Evolutionary conservation across 2,113 vertebrate species (phyloP).

Genomic region (Xenopus tropicalis): DNA sequence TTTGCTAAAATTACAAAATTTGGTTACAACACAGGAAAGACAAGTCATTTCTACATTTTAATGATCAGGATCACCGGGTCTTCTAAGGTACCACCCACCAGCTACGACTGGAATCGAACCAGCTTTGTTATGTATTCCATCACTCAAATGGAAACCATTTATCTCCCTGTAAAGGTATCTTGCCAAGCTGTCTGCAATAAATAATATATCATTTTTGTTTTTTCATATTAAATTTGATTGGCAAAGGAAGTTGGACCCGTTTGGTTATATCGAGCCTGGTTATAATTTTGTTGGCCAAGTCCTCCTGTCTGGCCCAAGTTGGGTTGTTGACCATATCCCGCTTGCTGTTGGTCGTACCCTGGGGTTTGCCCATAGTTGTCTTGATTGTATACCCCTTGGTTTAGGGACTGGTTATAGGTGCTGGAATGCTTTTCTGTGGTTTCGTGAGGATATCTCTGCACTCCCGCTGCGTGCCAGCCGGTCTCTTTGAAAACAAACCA

Average conservation of each 20-base stretch:
- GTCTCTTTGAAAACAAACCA: conserved; percentile 99
- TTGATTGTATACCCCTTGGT: conserved; percentile 78
- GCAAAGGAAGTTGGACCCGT: conserved; percentile 79
- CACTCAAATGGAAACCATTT: conserved; percentile 56
- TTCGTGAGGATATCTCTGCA: conserved; percentile 66
- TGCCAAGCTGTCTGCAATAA: conserved; percentile 48
- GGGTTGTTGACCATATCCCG: conserved; percentile 63
- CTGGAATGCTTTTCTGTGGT: conserved; percentile 79
- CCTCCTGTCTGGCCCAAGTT: conserved; percentile 80
- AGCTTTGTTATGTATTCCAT: conserved; percentile 9
- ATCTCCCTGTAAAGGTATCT: conserved; percentile 46
- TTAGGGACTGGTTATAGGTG: conserved; percentile 73
- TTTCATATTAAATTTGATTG: conserved; percentile 79
- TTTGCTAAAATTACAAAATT: conserved; percentile 28
- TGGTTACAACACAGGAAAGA: conserved; percentile 29
- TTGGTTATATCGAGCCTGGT: conserved; percentile 58
- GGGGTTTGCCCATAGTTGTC: conserved; percentile 78
- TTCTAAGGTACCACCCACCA: conserved; percentile 6
- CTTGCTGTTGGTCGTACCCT: conserved; percentile 71
- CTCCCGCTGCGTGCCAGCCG: conserved; percentile 84
- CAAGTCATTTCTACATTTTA: conserved; percentile 17
- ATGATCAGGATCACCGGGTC: not conserved
- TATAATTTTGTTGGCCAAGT: conserved; percentile 58
- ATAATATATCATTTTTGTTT: conserved; percentile 3
- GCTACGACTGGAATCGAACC: not conserved